Percentiles rank a stretch among this genome's conserved stretches.
Evolutionary conservation across 2,797 vertebrate genomes (phyloP).

Genomic region (Helarctos malayanus): DNA sequence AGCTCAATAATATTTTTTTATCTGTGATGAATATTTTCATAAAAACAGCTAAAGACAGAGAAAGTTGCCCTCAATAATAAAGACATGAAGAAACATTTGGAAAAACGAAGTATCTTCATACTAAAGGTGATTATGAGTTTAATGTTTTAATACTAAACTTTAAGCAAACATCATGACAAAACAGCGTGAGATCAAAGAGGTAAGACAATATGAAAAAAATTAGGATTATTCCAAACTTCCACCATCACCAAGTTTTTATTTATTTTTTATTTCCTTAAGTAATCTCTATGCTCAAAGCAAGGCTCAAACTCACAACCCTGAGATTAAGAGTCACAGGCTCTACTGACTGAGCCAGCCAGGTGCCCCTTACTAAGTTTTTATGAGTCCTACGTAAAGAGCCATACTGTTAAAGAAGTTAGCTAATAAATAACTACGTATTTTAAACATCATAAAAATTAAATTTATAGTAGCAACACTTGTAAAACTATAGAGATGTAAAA

Average conservation of each 20-base stretch:
- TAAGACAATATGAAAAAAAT: neutral
- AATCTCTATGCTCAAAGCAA: neutral
- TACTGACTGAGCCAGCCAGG: neutral
- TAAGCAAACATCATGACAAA: slow-evolving; percentile 53
- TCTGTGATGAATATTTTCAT: slow-evolving; percentile 55
- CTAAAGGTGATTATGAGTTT: slow-evolving; percentile 3
- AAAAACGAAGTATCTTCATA: slow-evolving; percentile 25
- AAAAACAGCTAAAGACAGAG: slow-evolving; percentile 47
- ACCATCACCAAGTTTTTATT: slow-evolving; percentile 52
- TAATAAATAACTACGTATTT: slow-evolving; percentile 49
- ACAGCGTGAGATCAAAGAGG: slow-evolving; percentile 35
- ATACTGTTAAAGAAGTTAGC: slow-evolving; percentile 34
- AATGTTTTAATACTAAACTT: slow-evolving; percentile 54
- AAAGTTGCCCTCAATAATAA: slow-evolving; percentile 43
- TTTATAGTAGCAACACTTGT: neutral
- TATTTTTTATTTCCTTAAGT: neutral
- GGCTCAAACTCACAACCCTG: neutral
- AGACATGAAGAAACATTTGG: neutral
- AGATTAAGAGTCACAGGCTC: neutral
- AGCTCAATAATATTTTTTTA: neutral
- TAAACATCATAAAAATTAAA: slow-evolving; percentile 19
- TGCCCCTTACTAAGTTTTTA: neutral
- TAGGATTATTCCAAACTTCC: neutral
- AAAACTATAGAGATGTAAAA: slow-evolving; percentile 38
- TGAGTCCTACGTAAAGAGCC: neutral